Base-by-base conservation (phyloP, 2,888 invertebrate species). In the Atrina japonica region DNA sequence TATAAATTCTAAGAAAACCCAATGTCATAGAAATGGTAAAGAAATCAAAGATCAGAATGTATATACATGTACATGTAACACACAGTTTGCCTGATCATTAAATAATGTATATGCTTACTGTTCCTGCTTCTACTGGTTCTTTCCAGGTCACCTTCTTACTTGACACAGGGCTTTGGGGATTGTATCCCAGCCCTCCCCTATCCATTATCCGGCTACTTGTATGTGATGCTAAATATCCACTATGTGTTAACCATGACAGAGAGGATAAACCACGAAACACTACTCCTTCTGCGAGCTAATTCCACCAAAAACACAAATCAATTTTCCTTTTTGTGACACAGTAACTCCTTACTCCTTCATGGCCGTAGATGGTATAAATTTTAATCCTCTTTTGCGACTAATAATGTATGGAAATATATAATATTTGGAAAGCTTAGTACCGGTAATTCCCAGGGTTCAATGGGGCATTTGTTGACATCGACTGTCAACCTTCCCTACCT, bases 141-240 rank as follows among this genome's bases (percentile, higher is more conserved):
- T 83, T 84, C 85, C 85, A 86, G 9, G 86, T 86, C 14, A 86
- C 86, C 45, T 85, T 81, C 64, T 83, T 83, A 53, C 65, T 78
- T 9, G 71, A 69, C 25, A 69, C 67, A 2, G 83, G 82, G 55
- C 81, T 83, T 14, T 77, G 76, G 47, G 77, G 67, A 66, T 74
- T 66, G 64, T 80, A 72, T 40, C 58, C 70, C 18, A 40, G 25
- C 18, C 60, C 56, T 49, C 52, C 68, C 27, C 78, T 77, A 50
- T 80, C 82, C 78, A 80, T 77, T 16, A 14, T 40, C 23, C 49
- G 9, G 21, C n/a, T n/a, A n/a, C n/a, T n/a, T n/a, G n/a, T n/a
- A n/a, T 43, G 49, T 49, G 35, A 35, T 35, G 35, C 35, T 11
- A 7, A 35, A 7, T 7, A 35, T 35, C 11, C 35, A 5, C 35